Evolutionary conservation across 1,140 invertebrate genomes (phyloP).

Genomic region (Eupristina koningsbergeri): DNA sequence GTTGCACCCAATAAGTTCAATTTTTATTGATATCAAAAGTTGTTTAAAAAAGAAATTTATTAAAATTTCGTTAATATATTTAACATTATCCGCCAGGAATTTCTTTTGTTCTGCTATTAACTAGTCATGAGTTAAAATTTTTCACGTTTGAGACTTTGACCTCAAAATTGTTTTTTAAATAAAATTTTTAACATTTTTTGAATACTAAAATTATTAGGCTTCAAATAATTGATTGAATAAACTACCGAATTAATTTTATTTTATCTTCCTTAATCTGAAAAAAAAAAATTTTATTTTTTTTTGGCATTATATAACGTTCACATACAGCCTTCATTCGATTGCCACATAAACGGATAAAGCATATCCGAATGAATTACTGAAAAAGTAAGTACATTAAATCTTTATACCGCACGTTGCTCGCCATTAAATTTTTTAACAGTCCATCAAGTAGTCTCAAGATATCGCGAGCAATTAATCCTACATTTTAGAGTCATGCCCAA

Average conservation of each 20-base stretch:
- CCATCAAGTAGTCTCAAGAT: too few relatives aligned
- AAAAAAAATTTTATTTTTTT: too few relatives aligned
- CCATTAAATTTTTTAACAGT: too few relatives aligned
- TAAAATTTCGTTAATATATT: constrained; percentile 4
- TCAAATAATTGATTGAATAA: background rate
- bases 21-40: background rate
- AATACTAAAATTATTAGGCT: background rate
- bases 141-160: background rate
- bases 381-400: too few relatives aligned
- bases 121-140: background rate
- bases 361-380: too few relatives aligned
- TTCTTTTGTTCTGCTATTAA: constrained; percentile 10
- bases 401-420: too few relatives aligned
- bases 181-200: background rate
- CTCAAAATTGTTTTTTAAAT: background rate
- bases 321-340: too few relatives aligned
- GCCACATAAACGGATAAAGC: too few relatives aligned
- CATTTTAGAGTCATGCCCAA: too few relatives aligned
- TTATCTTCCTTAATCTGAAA: too few relatives aligned
- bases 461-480: too few relatives aligned
- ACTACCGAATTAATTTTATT: background rate
- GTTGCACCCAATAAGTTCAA: background rate
- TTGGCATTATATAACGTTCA: too few relatives aligned
- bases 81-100: background rate
- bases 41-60: background rate